phyloP scores from a whole-genome alignment of 2,113 vertebrate genomes.

The Colossoma macropomum region DNA sequence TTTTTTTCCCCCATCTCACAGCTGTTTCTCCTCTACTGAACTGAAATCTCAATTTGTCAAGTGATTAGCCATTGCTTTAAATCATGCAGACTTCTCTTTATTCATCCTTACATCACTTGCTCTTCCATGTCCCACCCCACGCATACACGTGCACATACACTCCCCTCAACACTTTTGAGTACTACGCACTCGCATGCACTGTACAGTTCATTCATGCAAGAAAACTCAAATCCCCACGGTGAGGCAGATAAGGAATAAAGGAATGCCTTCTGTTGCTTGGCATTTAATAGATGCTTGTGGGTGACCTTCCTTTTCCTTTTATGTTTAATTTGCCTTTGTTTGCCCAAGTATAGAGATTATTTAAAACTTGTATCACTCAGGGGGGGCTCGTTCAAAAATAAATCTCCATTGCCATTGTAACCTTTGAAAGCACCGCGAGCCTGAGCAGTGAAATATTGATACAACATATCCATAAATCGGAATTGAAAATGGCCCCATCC shows the following conservation, averaged over 20 bases:
- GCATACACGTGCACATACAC: neutral
- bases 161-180: neutral
- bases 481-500: conserved; percentile 77
- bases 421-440: conserved; percentile 68
- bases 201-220: conserved; percentile 6
- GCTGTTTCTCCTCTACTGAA: conserved; percentile 13
- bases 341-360: conserved; percentile 66
- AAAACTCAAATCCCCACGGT: neutral
- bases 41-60: conserved; percentile 53
- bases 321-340: conserved; percentile 67
- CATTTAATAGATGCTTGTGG: conserved; percentile 56
- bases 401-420: conserved; percentile 74
- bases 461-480: conserved; percentile 82
- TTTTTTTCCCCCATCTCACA: neutral
- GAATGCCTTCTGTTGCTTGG: conserved; percentile 26
- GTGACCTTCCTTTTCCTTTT: conserved; percentile 63
- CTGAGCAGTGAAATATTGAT: conserved; percentile 79
- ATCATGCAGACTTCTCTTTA: conserved; percentile 33
- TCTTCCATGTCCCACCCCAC: neutral
- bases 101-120: conserved; percentile 1
- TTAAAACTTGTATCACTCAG: conserved; percentile 65
- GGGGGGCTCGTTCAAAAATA: conserved; percentile 61
- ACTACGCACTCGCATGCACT: neutral
- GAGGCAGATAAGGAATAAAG: conserved; percentile 27
- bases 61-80: conserved; percentile 44